Conservation (phyloP, 2,888 invertebrate species). For the Crepidodera aurea region DNA sequence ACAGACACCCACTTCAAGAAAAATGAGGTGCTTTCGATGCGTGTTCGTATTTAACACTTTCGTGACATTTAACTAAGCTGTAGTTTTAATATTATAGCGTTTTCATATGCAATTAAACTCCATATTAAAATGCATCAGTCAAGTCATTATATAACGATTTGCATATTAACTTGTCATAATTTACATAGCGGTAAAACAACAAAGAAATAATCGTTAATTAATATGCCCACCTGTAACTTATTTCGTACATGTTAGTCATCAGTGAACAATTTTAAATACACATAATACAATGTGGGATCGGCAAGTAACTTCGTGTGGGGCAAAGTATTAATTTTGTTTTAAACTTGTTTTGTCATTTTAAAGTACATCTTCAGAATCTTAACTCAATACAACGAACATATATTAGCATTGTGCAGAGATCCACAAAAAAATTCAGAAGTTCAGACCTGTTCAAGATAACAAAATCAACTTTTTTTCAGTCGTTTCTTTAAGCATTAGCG, state of each 20-base stretch:
- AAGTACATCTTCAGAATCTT: too few relatives aligned
- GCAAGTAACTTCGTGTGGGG: not conserved
- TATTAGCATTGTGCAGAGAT: too few relatives aligned
- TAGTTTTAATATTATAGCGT: not conserved
- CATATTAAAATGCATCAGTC: constrained; percentile 7
- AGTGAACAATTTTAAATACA: not conserved
- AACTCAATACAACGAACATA: too few relatives aligned
- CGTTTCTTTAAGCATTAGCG: too few relatives aligned
- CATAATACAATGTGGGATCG: not conserved
- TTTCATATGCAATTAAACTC: not conserved
- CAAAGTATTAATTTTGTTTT: too few relatives aligned
- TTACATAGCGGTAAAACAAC: constrained; percentile 13
- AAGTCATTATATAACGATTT: constrained; percentile 8
- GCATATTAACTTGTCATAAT: constrained; percentile 1
- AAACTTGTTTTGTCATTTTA: too few relatives aligned
- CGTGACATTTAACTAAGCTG: not conserved
- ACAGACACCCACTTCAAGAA: too few relatives aligned
- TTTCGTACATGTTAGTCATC: not conserved
- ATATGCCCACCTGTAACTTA: constrained; percentile 7
- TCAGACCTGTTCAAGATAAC: too few relatives aligned
- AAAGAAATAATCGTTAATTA: constrained; percentile 9
- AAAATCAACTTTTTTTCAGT: too few relatives aligned
- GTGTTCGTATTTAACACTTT: not conserved
- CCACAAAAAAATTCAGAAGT: too few relatives aligned
- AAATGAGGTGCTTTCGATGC: too few relatives aligned